phyloP scores from a whole-genome alignment of 2,888 invertebrate species.

The Graphium colonna region DNA sequence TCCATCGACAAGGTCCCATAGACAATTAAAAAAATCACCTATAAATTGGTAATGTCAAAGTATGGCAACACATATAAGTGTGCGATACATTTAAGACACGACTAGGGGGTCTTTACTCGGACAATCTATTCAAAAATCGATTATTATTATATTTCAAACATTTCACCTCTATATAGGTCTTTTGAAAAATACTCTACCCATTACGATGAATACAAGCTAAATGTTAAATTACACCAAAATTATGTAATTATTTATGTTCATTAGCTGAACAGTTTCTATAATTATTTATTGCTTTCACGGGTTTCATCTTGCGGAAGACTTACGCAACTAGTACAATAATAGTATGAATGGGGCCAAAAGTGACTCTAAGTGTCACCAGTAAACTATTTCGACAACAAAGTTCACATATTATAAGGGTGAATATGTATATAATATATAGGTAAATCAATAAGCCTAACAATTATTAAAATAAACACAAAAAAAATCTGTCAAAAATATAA shows the following conservation, averaged over 20 bases:
- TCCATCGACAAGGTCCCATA: neutral
- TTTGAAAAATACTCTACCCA: neutral
- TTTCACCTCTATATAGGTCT: neutral
- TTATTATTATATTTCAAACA: neutral
- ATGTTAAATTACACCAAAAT: conserved; percentile 23
- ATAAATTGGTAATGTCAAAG: neutral
- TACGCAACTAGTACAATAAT: conserved; percentile 23
- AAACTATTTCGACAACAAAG: neutral
- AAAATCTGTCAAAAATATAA: too few relatives aligned
- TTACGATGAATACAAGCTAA: conserved; percentile 20
- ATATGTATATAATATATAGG: too few relatives aligned
- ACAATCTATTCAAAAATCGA: conserved; percentile 3
- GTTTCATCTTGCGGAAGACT: conserved; percentile 64
- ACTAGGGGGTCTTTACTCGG: conserved; percentile 4
- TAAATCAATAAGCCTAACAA: too few relatives aligned
- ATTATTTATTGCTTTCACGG: conserved; percentile 51
- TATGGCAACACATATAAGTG: neutral
- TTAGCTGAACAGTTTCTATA: conserved; percentile 22
- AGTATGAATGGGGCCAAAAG: neutral
- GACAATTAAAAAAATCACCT: neutral
- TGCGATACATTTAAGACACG: conserved; percentile 2
- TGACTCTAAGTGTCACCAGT: too few relatives aligned
- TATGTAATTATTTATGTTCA: conserved; percentile 17
- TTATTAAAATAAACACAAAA: too few relatives aligned
- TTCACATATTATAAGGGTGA: too few relatives aligned